phyloP scores from a whole-genome alignment of 2,888 invertebrate species.

The Oscheius sp. region DNA sequence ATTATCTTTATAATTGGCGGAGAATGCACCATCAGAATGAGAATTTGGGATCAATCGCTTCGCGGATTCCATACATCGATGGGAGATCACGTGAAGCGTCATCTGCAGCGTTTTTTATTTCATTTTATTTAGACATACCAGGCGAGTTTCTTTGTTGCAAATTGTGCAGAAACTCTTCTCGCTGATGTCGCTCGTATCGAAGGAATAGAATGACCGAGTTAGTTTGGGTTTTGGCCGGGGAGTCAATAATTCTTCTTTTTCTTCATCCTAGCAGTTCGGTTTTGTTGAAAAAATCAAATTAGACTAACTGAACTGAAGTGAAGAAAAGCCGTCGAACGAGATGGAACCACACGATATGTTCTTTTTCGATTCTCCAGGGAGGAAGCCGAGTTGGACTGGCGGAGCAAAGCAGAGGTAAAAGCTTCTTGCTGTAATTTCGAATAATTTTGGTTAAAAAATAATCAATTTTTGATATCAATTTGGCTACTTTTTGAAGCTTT shows the following conservation, averaged over 20 bases:
- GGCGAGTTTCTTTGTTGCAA: slow-evolving; percentile 24
- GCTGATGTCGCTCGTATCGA: slow-evolving; percentile 26
- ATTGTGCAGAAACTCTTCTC: slow-evolving; percentile 14
- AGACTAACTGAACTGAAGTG: background rate
- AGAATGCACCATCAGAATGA: slow-evolving; percentile 24
- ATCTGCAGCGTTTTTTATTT: background rate
- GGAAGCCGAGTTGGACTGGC: background rate
- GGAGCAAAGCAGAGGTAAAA: background rate
- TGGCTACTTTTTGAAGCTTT: background rate
- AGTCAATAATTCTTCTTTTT: slow-evolving; percentile 15
- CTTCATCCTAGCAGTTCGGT: slow-evolving; percentile 13
- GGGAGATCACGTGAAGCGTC: slow-evolving; percentile 25
- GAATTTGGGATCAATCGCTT: slow-evolving; percentile 27
- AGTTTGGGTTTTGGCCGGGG: background rate
- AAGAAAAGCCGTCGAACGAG: slow-evolving; percentile 4
- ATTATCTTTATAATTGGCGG: slow-evolving; percentile 23
- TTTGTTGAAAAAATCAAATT: background rate
- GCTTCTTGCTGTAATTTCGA: background rate
- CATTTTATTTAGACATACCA: background rate
- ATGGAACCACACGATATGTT: slow-evolving; percentile 9
- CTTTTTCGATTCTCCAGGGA: slow-evolving; percentile 10
- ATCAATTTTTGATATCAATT: too few species aligned
- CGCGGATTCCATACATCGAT: slow-evolving; percentile 26
- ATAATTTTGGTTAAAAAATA: too few species aligned
- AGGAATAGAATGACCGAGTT: slow-evolving; percentile 26